phyloP scores from a whole-genome alignment of 2,113 vertebrate genomes.

The Brienomyrus longianalis region DNA sequence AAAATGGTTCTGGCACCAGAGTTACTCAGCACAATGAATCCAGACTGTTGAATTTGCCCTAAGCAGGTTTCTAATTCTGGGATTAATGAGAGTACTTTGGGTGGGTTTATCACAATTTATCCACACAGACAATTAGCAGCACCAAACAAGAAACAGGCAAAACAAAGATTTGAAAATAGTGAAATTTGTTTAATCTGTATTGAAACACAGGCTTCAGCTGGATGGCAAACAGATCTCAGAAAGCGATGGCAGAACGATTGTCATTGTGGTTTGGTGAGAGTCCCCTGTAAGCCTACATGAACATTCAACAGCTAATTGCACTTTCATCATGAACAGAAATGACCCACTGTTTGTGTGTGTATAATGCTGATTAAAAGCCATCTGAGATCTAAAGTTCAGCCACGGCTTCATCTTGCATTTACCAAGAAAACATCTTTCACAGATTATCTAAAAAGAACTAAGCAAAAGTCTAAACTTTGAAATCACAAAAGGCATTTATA shows the following conservation, averaged over 20 bases:
- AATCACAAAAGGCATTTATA: conserved; percentile 35
- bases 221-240: conserved; percentile 40
- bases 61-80: not conserved
- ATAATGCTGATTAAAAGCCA: conserved; percentile 25
- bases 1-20: not conserved
- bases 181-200: conserved; percentile 58
- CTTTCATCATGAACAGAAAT: conserved; percentile 13
- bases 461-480: conserved; percentile 45
- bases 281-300: not conserved
- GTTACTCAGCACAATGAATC: not conserved
- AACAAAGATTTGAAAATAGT: conserved; percentile 54
- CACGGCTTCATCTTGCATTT: conserved; percentile 24
- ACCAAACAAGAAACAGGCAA: not conserved
- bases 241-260: not conserved
- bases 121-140: not conserved
- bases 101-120: not conserved
- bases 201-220: conserved; percentile 59
- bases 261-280: not conserved
- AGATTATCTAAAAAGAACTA: conserved; percentile 48
- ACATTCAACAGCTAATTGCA: conserved; percentile 15
- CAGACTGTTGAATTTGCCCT: not conserved
- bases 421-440: conserved; percentile 38
- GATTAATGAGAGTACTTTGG: not conserved
- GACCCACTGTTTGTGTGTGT: conserved; percentile 1
- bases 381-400: conserved; percentile 39